Evolutionary conservation across 2,113 vertebrate species (phyloP).

Genomic region (Polypterus bichir): DNA sequence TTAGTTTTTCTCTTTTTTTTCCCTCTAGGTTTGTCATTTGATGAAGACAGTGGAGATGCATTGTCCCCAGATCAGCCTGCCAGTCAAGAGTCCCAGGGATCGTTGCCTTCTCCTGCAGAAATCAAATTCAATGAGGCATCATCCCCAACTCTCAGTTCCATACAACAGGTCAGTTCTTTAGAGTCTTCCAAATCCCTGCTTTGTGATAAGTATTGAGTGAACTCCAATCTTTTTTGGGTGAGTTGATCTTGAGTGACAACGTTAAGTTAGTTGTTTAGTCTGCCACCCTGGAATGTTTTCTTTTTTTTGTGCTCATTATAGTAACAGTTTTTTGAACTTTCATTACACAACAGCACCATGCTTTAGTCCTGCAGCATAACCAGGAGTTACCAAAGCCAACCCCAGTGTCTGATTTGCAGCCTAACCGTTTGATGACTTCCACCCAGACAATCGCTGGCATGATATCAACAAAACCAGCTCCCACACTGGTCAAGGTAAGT

Average conservation of each 20-base stretch:
- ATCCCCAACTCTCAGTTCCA: slow-evolving; percentile 47
- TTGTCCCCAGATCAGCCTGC: slow-evolving; percentile 88
- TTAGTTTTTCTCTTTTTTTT: too few species aligned
- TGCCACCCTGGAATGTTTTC: not conserved
- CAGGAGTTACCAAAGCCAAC: slow-evolving; percentile 70
- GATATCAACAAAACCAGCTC: slow-evolving; percentile 61
- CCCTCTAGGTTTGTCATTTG: slow-evolving; percentile 42
- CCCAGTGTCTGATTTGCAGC: slow-evolving; percentile 35
- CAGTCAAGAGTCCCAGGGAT: slow-evolving; percentile 86
- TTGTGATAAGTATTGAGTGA: not conserved
- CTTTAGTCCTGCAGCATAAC: slow-evolving; percentile 38
- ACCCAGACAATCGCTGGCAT: slow-evolving; percentile 38
- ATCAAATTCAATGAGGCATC: slow-evolving; percentile 55
- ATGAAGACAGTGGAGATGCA: slow-evolving; percentile 89
- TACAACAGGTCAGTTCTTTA: slow-evolving; percentile 39
- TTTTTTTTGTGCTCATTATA: not conserved
- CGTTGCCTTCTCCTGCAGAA: slow-evolving; percentile 74
- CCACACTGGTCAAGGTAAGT: slow-evolving; percentile 77
- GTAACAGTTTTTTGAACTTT: too few species aligned
- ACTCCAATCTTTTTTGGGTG: not conserved
- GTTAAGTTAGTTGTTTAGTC: not conserved
- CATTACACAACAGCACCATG: slow-evolving; percentile 45
- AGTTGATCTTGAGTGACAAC: too few species aligned
- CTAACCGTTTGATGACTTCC: slow-evolving; percentile 31
- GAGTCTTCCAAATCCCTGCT: not conserved